phyloP scores from a whole-genome alignment of 2,113 vertebrate species.

The Serinus canaria region DNA sequence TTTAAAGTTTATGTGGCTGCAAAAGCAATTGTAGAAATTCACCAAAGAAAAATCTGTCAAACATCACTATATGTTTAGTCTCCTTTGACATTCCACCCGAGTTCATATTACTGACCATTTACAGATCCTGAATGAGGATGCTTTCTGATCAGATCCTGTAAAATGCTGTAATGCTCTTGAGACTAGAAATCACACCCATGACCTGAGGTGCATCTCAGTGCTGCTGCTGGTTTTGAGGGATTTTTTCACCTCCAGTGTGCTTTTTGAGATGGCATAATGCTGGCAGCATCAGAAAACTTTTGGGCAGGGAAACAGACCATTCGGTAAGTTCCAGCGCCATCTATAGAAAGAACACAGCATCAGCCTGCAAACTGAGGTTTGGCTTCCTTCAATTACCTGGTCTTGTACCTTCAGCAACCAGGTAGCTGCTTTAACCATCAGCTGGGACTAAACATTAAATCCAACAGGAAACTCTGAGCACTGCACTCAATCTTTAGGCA shows the following conservation, averaged over 20 bases:
- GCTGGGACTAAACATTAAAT: background rate
- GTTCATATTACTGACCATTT: background rate
- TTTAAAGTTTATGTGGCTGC: background rate
- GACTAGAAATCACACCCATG: background rate
- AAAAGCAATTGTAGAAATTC: background rate
- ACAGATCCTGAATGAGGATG: background rate
- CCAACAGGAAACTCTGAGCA: background rate
- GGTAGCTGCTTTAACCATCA: background rate
- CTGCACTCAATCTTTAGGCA: background rate
- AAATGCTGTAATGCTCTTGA: background rate
- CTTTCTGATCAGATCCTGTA: background rate
- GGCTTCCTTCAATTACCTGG: background rate
- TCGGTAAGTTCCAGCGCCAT: conserved; percentile 44
- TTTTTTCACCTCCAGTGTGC: background rate
- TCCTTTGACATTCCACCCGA: background rate
- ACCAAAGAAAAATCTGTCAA: background rate
- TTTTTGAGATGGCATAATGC: background rate
- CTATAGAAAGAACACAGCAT: background rate
- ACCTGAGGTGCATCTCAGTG: background rate
- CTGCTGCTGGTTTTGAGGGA: background rate
- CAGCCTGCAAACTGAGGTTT: background rate
- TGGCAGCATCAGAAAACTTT: background rate
- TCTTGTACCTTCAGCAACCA: background rate
- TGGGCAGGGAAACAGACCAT: background rate
- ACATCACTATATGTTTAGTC: background rate